Evolutionary conservation across 2,797 vertebrate species (phyloP).

Genomic region (Muscicapa comitata): DNA sequence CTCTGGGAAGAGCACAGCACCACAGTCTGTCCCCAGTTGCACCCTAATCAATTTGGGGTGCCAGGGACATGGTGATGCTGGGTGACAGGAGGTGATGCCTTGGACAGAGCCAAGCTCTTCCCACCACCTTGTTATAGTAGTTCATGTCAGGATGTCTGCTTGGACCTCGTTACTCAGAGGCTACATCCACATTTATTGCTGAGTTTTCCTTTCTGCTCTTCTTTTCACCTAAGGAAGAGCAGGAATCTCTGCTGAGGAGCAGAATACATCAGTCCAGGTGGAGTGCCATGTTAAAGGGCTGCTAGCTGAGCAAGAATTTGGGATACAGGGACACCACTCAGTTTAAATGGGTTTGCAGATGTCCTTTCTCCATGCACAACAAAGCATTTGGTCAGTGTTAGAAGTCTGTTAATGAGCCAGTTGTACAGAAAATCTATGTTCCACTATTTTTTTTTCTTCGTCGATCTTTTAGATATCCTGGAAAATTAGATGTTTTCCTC

Average conservation of each 20-base stretch:
- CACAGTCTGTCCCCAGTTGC: neutral
- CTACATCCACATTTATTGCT: neutral
- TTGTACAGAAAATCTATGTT: neutral
- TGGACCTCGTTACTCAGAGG: neutral
- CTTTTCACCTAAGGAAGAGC: neutral
- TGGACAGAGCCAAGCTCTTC: neutral
- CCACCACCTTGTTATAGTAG: fast-evolving
- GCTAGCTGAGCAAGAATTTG: neutral
- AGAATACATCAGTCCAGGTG: neutral
- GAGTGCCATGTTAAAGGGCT: neutral
- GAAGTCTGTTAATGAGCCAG: neutral
- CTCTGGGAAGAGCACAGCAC: neutral
- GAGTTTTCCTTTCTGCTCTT: neutral
- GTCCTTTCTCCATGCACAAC: neutral
- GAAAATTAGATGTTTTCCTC: neutral
- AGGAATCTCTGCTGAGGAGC: neutral
- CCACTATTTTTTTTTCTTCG: neutral
- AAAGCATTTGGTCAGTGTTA: neutral
- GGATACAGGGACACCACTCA: neutral
- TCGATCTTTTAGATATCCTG: neutral
- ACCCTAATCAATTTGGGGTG: neutral
- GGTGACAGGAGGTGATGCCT: neutral
- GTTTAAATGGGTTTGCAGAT: neutral
- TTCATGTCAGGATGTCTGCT: fast-evolving
- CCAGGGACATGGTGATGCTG: neutral